phyloP scores from a whole-genome alignment of 2,797 vertebrate species.

The Sphenodon punctatus region DNA sequence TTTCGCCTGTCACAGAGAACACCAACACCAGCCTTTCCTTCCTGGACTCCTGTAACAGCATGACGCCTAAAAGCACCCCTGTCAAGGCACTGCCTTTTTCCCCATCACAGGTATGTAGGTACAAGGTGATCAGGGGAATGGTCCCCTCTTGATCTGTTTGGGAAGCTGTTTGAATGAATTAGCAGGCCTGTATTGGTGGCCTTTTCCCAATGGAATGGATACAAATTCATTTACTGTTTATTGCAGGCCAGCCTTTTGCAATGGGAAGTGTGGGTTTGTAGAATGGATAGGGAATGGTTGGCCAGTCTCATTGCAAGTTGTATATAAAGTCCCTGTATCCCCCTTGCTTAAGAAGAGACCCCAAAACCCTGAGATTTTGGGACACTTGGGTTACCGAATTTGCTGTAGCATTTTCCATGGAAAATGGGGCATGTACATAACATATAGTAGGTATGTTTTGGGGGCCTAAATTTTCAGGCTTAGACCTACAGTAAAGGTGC shows the following conservation, averaged over 20 bases:
- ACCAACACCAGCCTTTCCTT: slow-evolving; percentile 67
- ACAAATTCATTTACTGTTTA: neutral
- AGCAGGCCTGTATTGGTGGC: neutral
- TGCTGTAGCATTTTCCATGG: neutral
- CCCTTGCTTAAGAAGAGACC: neutral
- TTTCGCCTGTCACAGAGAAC: slow-evolving; percentile 84
- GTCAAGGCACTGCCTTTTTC: slow-evolving; percentile 89
- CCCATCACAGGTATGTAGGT: slow-evolving; percentile 88
- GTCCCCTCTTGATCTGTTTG: too few species aligned
- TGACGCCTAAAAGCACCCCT: slow-evolving; percentile 95
- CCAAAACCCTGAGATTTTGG: neutral
- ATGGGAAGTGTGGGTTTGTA: rapidly evolving
- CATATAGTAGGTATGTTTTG: neutral
- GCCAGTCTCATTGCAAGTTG: neutral
- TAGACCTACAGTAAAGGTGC: neutral
- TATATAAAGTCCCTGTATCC: neutral
- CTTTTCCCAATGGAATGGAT: rapidly evolving
- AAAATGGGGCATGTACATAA: neutral
- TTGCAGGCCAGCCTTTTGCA: neutral
- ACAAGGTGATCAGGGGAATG: too few species aligned
- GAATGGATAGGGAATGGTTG: rapidly evolving
- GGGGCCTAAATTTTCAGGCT: neutral
- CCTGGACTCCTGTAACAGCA: slow-evolving; percentile 84
- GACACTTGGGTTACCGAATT: neutral
- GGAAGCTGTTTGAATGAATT: neutral